phyloP scores from a whole-genome alignment of 2,113 vertebrate species.

The rat (Rattus norvegicus) region DNA sequence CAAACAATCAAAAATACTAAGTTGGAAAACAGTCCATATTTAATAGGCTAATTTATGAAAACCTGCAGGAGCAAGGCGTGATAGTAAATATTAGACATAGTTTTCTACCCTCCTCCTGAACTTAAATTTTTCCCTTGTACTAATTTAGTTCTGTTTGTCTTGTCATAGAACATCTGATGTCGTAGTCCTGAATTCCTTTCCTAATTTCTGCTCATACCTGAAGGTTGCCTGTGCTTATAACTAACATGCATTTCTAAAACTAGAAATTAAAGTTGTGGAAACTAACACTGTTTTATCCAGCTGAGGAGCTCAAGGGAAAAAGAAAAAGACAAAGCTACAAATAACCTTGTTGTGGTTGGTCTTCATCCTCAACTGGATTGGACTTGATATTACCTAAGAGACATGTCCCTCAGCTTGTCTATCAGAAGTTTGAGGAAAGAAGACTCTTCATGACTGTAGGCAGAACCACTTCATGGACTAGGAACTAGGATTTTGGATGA shows the following conservation, averaged over 20 bases:
- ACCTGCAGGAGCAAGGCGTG: background rate
- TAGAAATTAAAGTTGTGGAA: background rate
- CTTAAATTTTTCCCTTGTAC: background rate
- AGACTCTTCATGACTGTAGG: background rate
- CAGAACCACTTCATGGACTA: background rate
- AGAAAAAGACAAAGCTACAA: background rate
- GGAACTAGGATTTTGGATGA: accelerated
- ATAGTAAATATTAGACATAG: background rate
- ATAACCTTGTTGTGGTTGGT: background rate
- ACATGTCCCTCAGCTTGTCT: background rate
- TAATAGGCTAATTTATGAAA: background rate
- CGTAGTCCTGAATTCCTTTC: background rate
- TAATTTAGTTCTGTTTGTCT: background rate
- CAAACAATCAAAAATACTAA: background rate
- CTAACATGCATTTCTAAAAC: background rate
- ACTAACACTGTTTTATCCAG: background rate
- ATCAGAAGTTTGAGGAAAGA: background rate
- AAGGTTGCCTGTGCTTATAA: background rate
- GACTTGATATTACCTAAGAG: background rate
- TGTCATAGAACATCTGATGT: background rate
- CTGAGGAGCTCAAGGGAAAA: background rate
- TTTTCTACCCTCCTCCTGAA: background rate
- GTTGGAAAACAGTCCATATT: background rate
- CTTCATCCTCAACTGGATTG: background rate
- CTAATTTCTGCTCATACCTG: background rate